phyloP scores from a whole-genome alignment of 2,888 invertebrate genomes.

The Tridacna gigas region DNA sequence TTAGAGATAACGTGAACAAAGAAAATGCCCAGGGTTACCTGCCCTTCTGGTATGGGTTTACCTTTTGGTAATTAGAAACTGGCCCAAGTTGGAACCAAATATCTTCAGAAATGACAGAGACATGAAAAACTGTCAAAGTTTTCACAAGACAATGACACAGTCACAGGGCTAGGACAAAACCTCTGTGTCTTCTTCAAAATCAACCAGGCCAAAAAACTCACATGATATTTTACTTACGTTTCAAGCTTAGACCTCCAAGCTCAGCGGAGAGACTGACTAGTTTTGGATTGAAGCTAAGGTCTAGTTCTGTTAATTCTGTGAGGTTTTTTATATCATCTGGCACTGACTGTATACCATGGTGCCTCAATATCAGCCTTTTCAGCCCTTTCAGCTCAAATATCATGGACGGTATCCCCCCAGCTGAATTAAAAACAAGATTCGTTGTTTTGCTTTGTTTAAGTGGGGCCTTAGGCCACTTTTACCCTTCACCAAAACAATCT shows the following conservation, averaged over 20 bases:
- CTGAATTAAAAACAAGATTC: slow-evolving; percentile 40
- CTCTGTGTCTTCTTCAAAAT: too few relatives aligned
- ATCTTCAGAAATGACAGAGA: too few relatives aligned
- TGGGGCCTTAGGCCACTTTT: neutral
- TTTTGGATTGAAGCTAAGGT: slow-evolving; percentile 73
- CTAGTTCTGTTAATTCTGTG: slow-evolving; percentile 66
- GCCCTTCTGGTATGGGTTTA: too few relatives aligned
- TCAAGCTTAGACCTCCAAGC: slow-evolving; percentile 69
- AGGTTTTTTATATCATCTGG: slow-evolving; percentile 73
- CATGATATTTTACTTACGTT: slow-evolving; percentile 63
- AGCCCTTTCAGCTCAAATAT: slow-evolving; percentile 71
- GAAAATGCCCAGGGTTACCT: too few relatives aligned
- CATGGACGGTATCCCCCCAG: slow-evolving; percentile 68
- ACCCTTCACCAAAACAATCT: neutral
- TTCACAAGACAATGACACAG: too few relatives aligned
- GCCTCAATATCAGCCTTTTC: slow-evolving; percentile 71
- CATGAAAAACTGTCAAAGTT: too few relatives aligned
- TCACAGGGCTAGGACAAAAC: too few relatives aligned
- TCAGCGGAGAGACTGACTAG: slow-evolving; percentile 71
- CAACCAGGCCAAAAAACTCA: too few relatives aligned
- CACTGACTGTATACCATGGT: slow-evolving; percentile 75
- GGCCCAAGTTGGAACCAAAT: too few relatives aligned
- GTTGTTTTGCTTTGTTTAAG: neutral
- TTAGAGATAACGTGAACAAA: too few relatives aligned
- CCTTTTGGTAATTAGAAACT: too few relatives aligned